Base-by-base conservation (phyloP, 2,797 vertebrate species). In the Benthosema pterotum region DNA sequence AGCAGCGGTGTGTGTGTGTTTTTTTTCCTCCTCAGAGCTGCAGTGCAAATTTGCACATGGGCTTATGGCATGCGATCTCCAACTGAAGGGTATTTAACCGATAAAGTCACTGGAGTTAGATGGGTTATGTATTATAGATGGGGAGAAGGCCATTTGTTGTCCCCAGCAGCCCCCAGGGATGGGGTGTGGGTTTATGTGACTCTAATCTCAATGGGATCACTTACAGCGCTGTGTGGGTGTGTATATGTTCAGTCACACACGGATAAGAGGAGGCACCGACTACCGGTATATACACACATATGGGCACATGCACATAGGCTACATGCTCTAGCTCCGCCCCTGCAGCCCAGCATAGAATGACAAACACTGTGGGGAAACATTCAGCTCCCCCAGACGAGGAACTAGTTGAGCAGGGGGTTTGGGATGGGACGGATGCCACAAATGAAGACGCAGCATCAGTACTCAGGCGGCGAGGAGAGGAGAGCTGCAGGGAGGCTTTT, bases 71-170 rank as follows among this genome's bases (percentile, higher is more conserved):
- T 58, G 6, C 14, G 61, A 78, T 84, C 58, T 67, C 67, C 63
- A 67, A 11, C 67, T 84, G 69, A 77, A 81, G 63, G 78, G 70
- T 75, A 71, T 83, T 85, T 83, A 80, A 66, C 66, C 55, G 75
- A 72, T 77, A 78, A 86, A 76, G 54, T 77, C 76, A 74, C 67
- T 65, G 25, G 71, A 60, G 75, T 57, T 60, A 68, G 19, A 76
- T 18, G 45, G 25, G 59, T 74, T 69, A 77, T 81, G 70, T 83
- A 82, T 80, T 80, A 82, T 80, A 79, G 71, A 85, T 78, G 72
- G 66, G 60, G 16, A 52, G 67, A 75, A 57, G 64, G 73, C 72
- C 80, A 83, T 84, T 80, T 80, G 83, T 79, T 77, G 66, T 80
- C 74, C 0, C 8, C 60, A 69, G 67, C 32, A 25, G 66, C 38